phyloP scores from a whole-genome alignment of 2,797 vertebrate genomes.

The Chaunax sp. region DNA sequence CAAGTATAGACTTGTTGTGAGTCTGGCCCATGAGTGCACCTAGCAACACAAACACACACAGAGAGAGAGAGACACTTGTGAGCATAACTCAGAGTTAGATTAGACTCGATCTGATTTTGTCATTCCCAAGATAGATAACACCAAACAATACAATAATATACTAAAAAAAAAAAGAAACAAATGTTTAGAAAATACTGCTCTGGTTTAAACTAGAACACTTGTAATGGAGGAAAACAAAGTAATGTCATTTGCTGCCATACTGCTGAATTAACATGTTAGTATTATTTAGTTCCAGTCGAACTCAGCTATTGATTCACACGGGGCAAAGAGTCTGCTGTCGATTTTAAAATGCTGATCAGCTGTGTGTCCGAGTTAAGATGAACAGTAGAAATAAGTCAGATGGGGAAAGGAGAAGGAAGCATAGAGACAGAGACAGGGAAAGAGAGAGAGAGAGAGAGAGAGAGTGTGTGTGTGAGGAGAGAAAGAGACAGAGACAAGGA shows the following conservation, averaged over 20 bases:
- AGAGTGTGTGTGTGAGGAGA: conserved; percentile 16
- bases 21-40: too few relatives aligned
- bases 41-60: too few relatives aligned
- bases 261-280: conserved; percentile 58
- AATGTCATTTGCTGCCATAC: not conserved
- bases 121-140: too few relatives aligned
- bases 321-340: conserved; percentile 39
- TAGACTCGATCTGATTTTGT: not conserved
- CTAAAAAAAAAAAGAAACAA: too few relatives aligned
- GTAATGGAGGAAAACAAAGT: not conserved
- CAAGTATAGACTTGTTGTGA: not conserved
- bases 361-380: conserved; percentile 59
- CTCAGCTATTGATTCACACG: conserved; percentile 54
- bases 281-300: conserved; percentile 54
- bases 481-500: conserved; percentile 74
- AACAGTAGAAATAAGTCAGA: conserved; percentile 57
- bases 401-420: conserved; percentile 4
- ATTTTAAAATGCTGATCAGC: conserved; percentile 67
- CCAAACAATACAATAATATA: too few relatives aligned
- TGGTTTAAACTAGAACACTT: conserved; percentile 23
- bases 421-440: conserved; percentile 12
- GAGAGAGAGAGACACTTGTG: too few relatives aligned
- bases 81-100: too few relatives aligned
- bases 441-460: conserved; percentile 57
- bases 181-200: too few relatives aligned